Percentiles rank a stretch among this genome's conserved stretches.
These are phyloP conservation scores for Eristalis tenax DNA, from an alignment of 2,888 invertebrate genomes.

Conservation along the genomic window DNA sequence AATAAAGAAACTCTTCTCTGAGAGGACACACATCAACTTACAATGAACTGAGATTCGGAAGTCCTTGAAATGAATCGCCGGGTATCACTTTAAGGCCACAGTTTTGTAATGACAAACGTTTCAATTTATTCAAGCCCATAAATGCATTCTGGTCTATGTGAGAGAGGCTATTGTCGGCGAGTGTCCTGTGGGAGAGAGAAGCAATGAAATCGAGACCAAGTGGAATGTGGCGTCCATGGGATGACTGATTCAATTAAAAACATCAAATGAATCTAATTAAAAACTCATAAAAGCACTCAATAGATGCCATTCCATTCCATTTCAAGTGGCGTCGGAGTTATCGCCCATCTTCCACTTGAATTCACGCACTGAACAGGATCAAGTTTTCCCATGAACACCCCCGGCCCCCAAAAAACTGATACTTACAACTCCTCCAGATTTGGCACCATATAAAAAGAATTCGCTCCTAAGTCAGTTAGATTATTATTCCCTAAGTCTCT, in stretches of 20 bases:
- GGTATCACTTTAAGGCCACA: slow-evolving; percentile 81
- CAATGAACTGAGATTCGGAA: slow-evolving; percentile 80
- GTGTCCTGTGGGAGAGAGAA: slow-evolving; percentile 80
- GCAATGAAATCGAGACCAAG: neutral
- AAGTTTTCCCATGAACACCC: neutral
- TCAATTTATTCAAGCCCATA: slow-evolving; percentile 80
- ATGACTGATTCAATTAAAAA: neutral
- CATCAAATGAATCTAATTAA: neutral
- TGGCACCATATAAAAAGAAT: slow-evolving; percentile 86
- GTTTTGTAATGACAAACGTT: slow-evolving; percentile 81
- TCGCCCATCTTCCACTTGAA: neutral
- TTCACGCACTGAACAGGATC: neutral
- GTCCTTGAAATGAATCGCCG: slow-evolving; percentile 80
- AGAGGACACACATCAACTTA: slow-evolving; percentile 75
- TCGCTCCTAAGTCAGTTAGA: slow-evolving; percentile 87
- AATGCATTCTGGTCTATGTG: slow-evolving; percentile 86
- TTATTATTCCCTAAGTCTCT: slow-evolving; percentile 92
- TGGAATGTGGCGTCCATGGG: neutral
- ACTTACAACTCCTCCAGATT: slow-evolving; percentile 90
- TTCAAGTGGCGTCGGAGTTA: neutral
- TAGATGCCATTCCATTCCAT: neutral
- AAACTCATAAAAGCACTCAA: neutral
- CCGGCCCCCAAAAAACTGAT: slow-evolving; percentile 52
- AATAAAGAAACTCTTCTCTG: neutral
- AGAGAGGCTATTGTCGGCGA: slow-evolving; percentile 89